These are phyloP conservation scores for Pardosa pseudoannulata DNA, from an alignment of 2,888 invertebrate genomes.

Conservation along the genomic window DNA sequence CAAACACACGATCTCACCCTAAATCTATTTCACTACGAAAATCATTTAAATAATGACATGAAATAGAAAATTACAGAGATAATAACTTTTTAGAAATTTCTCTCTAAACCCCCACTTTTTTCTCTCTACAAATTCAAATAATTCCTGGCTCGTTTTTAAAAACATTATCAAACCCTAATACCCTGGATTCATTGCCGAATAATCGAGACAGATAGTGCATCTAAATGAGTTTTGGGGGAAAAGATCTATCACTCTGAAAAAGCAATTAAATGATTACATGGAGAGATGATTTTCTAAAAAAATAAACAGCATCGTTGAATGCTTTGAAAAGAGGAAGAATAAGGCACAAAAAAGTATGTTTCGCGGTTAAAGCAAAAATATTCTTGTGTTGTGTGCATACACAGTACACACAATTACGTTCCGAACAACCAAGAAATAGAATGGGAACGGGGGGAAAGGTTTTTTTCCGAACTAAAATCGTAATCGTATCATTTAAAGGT, in stretches of 20 bases:
- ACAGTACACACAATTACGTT: background rate
- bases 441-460: background rate
- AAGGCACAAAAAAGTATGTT: background rate
- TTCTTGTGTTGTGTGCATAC: background rate
- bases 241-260: background rate
- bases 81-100: no score
- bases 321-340: background rate
- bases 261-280: background rate
- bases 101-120: no score
- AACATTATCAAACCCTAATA: background rate
- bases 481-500: conserved; percentile 5
- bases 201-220: background rate
- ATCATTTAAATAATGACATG: no score
- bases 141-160: no score
- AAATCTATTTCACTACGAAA: no score
- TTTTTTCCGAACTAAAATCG: background rate
- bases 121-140: no score
- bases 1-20: no score
- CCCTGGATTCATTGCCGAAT: background rate
- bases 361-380: background rate
- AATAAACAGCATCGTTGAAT: background rate
- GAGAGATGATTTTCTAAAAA: background rate
- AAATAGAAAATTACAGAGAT: no score
- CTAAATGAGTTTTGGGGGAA: background rate
- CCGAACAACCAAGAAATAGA: background rate